Evolutionary conservation across 2,888 invertebrate genomes (phyloP).

Genomic region (Dolichopus griseipennis): DNA sequence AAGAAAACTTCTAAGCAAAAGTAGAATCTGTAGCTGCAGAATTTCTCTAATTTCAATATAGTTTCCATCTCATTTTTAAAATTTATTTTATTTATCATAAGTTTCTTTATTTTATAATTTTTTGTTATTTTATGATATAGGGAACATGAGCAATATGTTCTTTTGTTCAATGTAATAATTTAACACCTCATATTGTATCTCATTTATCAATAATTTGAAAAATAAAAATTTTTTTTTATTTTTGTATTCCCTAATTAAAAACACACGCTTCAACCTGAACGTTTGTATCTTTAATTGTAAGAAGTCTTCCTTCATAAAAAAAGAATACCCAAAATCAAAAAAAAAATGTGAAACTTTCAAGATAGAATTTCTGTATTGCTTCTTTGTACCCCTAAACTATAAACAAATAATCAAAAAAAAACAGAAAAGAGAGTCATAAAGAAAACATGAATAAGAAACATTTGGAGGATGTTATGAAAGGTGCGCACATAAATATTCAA

Average conservation of each 20-base stretch:
- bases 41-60: too few species aligned
- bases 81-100: background rate
- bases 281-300: background rate
- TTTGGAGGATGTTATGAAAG: background rate
- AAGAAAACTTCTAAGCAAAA: too few species aligned
- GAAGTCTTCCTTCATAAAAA: background rate
- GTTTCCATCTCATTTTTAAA: too few species aligned
- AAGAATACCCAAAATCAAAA: too few species aligned
- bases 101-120: background rate
- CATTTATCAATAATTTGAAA: slow-evolving; percentile 5
- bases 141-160: slow-evolving; percentile 1
- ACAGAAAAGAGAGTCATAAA: too few species aligned
- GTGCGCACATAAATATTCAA: background rate
- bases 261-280: background rate
- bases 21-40: too few species aligned
- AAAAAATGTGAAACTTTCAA: background rate
- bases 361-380: background rate
- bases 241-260: slow-evolving; percentile 1
- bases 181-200: slow-evolving; percentile 6
- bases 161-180: slow-evolving; percentile 2
- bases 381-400: background rate
- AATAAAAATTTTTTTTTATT: background rate
- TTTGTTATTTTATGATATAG: background rate
- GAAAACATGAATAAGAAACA: background rate
- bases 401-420: background rate